Conservation (phyloP, 2,797 vertebrate species). For the Gypaetus barbatus region DNA sequence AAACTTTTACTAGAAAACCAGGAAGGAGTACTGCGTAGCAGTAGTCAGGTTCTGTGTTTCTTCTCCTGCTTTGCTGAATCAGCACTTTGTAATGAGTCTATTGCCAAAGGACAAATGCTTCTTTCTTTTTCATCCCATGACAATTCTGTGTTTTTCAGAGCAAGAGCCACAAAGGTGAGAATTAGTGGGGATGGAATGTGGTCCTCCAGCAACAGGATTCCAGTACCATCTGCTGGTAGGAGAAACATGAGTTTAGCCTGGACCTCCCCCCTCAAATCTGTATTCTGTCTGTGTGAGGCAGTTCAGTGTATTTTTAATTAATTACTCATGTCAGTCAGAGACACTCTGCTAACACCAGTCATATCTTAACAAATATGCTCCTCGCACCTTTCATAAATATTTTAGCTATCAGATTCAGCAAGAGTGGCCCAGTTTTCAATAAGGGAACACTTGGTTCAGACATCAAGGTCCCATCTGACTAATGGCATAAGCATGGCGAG, state of each 20-base stretch:
- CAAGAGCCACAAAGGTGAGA: neutral
- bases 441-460: neutral
- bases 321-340: slow-evolving; percentile 40
- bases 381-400: slow-evolving; percentile 48
- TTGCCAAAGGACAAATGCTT: neutral
- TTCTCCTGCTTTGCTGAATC: neutral
- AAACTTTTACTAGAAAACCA: neutral
- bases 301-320: slow-evolving; percentile 30
- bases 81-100: neutral
- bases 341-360: neutral
- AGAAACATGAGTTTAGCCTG: neutral
- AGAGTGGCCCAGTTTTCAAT: neutral
- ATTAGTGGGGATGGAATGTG: neutral
- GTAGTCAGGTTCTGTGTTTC: neutral
- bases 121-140: rapidly evolving
- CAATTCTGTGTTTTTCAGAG: neutral
- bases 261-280: neutral
- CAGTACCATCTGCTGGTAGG: slow-evolving; percentile 29
- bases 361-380: slow-evolving; percentile 37
- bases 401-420: slow-evolving; percentile 26
- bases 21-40: neutral
- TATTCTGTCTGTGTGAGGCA: neutral
- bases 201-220: neutral
- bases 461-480: neutral
- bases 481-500: neutral